Evolutionary conservation across 2,797 vertebrate genomes (phyloP).

Genomic region (Crocidura indochinensis): DNA sequence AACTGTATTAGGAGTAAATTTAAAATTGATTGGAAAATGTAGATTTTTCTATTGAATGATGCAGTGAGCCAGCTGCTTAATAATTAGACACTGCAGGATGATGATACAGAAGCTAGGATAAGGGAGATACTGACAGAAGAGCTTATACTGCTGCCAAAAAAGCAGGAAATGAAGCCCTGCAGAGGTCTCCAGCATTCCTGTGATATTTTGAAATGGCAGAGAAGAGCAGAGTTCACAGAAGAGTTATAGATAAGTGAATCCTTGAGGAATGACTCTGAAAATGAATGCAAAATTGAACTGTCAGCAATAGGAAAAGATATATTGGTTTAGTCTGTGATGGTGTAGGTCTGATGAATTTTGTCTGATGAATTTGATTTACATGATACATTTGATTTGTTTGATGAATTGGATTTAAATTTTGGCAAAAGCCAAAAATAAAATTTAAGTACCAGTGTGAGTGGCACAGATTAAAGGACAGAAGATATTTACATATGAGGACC

Average conservation of each 20-base stretch:
- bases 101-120: not conserved
- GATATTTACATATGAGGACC: slow-evolving; percentile 21
- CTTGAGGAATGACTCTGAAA: slow-evolving; percentile 58
- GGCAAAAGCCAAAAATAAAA: slow-evolving; percentile 57
- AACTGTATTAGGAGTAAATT: not conserved
- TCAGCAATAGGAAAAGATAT: not conserved
- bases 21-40: not conserved
- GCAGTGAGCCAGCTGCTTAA: not conserved
- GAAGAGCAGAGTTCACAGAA: slow-evolving; percentile 43
- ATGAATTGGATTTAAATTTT: slow-evolving; percentile 63
- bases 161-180: not conserved
- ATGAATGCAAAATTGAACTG: slow-evolving; percentile 32
- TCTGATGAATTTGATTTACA: slow-evolving; percentile 60
- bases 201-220: slow-evolving; percentile 55
- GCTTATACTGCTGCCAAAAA: not conserved
- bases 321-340: slow-evolving; percentile 1
- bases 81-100: not conserved
- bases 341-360: not conserved
- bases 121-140: not conserved
- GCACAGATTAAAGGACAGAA: slow-evolving; percentile 49
- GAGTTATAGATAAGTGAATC: slow-evolving; percentile 3
- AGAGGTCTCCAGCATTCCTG: not conserved
- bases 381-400: slow-evolving; percentile 15
- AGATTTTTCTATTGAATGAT: not conserved
- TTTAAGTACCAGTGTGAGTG: slow-evolving; percentile 31